Base-by-base conservation (phyloP, 2,113 vertebrate species). In the Cheirogaleus medius region DNA sequence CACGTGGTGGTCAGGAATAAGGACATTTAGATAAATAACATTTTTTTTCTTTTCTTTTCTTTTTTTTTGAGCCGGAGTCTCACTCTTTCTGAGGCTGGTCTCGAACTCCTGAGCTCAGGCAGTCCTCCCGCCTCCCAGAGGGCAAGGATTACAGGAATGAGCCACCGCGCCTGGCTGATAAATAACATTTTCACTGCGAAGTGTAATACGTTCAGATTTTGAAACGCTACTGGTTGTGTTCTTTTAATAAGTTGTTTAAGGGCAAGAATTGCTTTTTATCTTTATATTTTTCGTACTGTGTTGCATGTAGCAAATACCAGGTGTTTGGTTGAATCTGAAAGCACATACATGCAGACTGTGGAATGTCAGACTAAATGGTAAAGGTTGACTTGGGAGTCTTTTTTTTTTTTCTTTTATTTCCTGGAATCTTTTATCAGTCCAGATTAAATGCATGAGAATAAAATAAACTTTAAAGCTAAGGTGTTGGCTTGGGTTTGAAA, bases 401-500 rank as follows among this genome's bases (percentile, higher is more conserved):
- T 47, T 80, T 82, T 91, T 80, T 91, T 47, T 47, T 47, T 47
- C n/a, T 54, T 10, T 52, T 52, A 85, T 76, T 96, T 94, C 39
- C 56, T 82, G 37, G 82, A 47, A 39, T 95, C 25, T 91, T 95
- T 37, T 84, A 27, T 73, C 37, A 89, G 44, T 47, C 18, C 39
- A 83, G 32, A 37, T 91, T 91, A 81, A 89, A 90, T 78, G 44
- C 18, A 29, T 54, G 39, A 95, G n/a, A 82, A 60, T 69, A 87
- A 94, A 90, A 68, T 78, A 90, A 78, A 94, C 56, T 88, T 64
- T 15, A 71, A 17, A 42, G 60, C 37, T 11, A 81, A 86, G 34
- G 15, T 71, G 34, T 92, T 88, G 52, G 15, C 68, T 95, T 97
- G 21, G 60, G 32, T 96, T 95, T 82, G 29, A 94, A 90, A 91